Conservation (phyloP, 2,113 vertebrate species). For the Vicugna pacos region DNA sequence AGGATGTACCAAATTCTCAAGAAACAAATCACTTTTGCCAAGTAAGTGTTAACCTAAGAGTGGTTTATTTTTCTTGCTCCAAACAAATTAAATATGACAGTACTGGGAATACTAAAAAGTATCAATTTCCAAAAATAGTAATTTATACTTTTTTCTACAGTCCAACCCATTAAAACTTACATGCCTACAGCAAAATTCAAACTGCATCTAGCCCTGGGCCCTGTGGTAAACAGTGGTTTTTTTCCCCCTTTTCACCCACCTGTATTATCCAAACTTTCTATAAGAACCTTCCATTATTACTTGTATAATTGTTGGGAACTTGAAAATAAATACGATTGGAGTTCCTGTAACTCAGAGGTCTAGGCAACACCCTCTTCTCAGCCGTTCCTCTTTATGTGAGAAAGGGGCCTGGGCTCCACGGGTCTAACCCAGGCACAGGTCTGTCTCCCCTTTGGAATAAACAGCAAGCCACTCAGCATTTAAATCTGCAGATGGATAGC, state of each 20-base stretch:
- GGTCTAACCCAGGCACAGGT: neutral
- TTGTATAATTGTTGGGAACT: neutral
- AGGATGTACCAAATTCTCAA: neutral
- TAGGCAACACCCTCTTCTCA: neutral
- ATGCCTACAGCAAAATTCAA: neutral
- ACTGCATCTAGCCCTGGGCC: neutral
- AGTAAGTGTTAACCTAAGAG: conserved; percentile 19
- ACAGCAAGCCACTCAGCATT: neutral
- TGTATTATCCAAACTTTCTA: neutral
- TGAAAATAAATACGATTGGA: neutral
- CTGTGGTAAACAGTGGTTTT: neutral
- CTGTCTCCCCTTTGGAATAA: neutral
- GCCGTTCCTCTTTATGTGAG: neutral
- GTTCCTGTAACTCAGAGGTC: neutral
- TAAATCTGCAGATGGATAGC: conserved; percentile 11
- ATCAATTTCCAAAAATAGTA: conserved; percentile 52
- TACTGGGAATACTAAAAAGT: neutral
- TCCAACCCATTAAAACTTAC: neutral
- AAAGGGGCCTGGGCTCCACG: neutral
- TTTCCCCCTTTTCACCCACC: neutral
- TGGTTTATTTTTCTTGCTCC: conserved; percentile 36
- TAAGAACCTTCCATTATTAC: neutral
- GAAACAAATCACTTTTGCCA: conserved; percentile 34
- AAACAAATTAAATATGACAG: conserved; percentile 48
- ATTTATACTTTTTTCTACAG: neutral